Conservation (phyloP, 2,113 vertebrate genomes). For the Carassius gibelio region DNA sequence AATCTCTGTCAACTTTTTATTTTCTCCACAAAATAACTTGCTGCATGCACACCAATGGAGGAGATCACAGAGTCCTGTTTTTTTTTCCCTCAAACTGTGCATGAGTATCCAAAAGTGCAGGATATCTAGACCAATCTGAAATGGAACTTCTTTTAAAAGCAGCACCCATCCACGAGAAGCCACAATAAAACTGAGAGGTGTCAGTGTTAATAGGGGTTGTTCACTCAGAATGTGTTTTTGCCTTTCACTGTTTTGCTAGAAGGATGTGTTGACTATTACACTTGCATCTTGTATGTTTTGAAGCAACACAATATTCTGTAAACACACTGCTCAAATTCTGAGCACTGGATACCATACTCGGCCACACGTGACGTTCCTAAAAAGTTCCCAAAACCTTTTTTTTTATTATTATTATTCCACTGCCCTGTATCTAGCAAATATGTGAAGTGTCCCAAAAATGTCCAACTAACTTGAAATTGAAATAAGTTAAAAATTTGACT, state of each 20-base stretch:
- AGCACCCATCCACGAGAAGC: background rate
- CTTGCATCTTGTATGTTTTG: background rate
- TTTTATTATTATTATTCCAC: background rate
- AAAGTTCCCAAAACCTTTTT: background rate
- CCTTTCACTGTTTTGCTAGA: background rate
- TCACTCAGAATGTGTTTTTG: background rate
- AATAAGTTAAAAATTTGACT: too few species aligned
- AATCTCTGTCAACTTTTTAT: constrained; percentile 22
- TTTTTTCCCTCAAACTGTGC: constrained; percentile 26
- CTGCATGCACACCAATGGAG: background rate
- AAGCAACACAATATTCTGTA: too few species aligned
- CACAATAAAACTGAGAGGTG: background rate
- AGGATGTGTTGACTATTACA: background rate
- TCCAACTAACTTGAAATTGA: too few species aligned
- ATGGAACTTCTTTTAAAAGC: background rate
- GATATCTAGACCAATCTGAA: background rate
- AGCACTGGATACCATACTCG: too few species aligned
- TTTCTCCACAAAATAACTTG: constrained; percentile 15
- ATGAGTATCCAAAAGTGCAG: background rate
- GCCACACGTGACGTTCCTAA: too few species aligned
- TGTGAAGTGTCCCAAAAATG: background rate
- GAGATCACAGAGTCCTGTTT: constrained; percentile 38
- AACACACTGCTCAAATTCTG: too few species aligned
- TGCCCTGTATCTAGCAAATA: too few species aligned
- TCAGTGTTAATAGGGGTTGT: background rate